Evolutionary conservation across 2,888 invertebrate genomes (phyloP).

Genomic region (Blastobasis adustella): DNA sequence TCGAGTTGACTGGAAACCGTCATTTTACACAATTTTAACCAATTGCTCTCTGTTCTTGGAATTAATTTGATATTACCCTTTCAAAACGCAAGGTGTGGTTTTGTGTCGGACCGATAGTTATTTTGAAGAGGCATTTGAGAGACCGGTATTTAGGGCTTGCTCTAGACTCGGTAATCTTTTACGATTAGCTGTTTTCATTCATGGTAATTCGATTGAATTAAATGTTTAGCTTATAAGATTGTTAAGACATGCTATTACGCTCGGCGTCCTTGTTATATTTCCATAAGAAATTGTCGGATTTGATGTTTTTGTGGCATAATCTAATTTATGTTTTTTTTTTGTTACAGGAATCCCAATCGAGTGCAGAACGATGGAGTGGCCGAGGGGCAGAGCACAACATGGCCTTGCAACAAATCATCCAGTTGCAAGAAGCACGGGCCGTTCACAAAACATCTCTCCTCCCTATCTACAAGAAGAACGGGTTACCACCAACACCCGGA

Average conservation of each 20-base stretch:
- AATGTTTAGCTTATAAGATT: constrained; percentile 19
- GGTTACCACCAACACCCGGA: constrained; percentile 69
- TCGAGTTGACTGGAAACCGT: constrained; percentile 62
- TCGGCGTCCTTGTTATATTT: background rate
- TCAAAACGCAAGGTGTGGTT: constrained; percentile 73
- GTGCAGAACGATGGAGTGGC: constrained; percentile 92
- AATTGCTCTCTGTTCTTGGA: constrained; percentile 70
- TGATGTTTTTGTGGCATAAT: background rate
- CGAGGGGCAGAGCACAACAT: constrained; percentile 93
- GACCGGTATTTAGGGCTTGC: constrained; percentile 59
- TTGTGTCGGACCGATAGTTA: constrained; percentile 59
- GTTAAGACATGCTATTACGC: constrained; percentile 26
- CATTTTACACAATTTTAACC: constrained; percentile 75
- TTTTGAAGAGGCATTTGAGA: constrained; percentile 59
- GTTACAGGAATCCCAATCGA: constrained; percentile 87
- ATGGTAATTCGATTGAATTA: constrained; percentile 38
- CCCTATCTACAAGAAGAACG: constrained; percentile 62
- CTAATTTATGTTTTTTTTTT: constrained; percentile 23
- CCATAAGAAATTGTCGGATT: background rate
- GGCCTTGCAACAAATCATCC: constrained; percentile 93
- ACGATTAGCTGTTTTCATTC: constrained; percentile 47
- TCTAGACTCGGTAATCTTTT: constrained; percentile 57
- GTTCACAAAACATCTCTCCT: constrained; percentile 72
- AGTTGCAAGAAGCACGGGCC: constrained; percentile 91
- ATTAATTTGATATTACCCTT: constrained; percentile 74